Evolutionary conservation across 2,888 invertebrate species (phyloP).

Genomic region (Mesoligia furuncula): DNA sequence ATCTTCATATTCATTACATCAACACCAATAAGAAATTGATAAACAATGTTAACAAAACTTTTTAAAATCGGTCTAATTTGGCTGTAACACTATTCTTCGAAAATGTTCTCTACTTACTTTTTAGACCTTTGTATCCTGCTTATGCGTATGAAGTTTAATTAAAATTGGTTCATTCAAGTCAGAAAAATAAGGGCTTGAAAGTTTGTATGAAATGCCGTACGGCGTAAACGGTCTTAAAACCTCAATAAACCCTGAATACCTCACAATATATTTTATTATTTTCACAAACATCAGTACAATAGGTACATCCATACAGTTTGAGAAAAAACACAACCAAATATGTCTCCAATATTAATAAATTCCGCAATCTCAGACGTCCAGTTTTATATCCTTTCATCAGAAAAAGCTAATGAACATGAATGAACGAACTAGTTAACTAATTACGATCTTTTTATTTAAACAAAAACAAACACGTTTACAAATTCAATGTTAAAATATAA

Average conservation of each 20-base stretch:
- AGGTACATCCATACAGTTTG: background rate
- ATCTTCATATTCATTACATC: background rate
- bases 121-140: too few species aligned
- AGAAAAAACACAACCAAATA: background rate
- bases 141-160: too few species aligned
- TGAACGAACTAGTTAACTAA: too few species aligned
- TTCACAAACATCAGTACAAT: background rate
- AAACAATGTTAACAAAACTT: background rate
- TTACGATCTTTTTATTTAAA: slow-evolving; percentile 3
- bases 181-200: too few species aligned
- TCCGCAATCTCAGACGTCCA: background rate
- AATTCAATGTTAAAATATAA: background rate
- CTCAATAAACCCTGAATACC: too few species aligned
- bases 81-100: too few species aligned
- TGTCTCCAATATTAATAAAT: background rate
- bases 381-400: background rate
- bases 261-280: background rate
- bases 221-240: too few species aligned
- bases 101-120: too few species aligned
- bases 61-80: too few species aligned
- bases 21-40: background rate
- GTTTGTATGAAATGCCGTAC: too few species aligned
- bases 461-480: background rate
- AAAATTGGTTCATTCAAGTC: too few species aligned
- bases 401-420: background rate